phyloP scores from a whole-genome alignment of 2,113 vertebrate species.

The Stegastes partitus region DNA sequence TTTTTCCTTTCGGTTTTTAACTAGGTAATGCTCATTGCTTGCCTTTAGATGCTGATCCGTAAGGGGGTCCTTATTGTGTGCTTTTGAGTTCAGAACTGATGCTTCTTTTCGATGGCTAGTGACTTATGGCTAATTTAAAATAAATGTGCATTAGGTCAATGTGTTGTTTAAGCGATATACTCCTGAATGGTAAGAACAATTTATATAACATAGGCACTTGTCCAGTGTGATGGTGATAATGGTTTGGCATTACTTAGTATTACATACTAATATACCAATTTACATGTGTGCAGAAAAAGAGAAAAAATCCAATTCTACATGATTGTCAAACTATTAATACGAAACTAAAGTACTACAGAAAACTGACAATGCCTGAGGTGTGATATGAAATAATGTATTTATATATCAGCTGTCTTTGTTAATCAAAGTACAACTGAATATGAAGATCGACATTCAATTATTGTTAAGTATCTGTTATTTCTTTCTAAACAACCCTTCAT shows the following conservation, averaged over 20 bases:
- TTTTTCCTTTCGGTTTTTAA: neutral
- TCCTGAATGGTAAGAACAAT: slow-evolving; percentile 54
- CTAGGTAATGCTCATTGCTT: slow-evolving; percentile 33
- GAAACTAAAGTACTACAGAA: neutral
- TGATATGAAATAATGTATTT: slow-evolving; percentile 10
- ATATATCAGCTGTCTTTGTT: slow-evolving; percentile 15
- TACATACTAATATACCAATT: slow-evolving; percentile 40
- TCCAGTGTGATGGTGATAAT: slow-evolving; percentile 63
- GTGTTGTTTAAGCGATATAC: slow-evolving; percentile 34
- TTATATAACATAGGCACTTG: slow-evolving; percentile 80
- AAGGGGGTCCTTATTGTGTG: slow-evolving; percentile 18
- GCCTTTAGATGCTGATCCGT: slow-evolving; percentile 45
- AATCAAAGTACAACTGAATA: slow-evolving; percentile 24
- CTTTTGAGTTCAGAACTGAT: slow-evolving; percentile 32
- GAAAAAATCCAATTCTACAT: slow-evolving; percentile 49
- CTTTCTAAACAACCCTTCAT: neutral
- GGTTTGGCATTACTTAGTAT: slow-evolving; percentile 57
- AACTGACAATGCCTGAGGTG: slow-evolving; percentile 12
- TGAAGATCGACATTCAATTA: slow-evolving; percentile 27
- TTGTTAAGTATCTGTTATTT: slow-evolving; percentile 16
- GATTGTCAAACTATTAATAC: slow-evolving; percentile 69
- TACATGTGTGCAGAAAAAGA: slow-evolving; percentile 45
- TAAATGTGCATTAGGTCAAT: slow-evolving; percentile 25
- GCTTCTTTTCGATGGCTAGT: slow-evolving; percentile 45
- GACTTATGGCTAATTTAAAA: slow-evolving; percentile 45